Evolutionary conservation across 1,140 invertebrate species (phyloP).

Genomic region (Aporrectodea caliginosa): DNA sequence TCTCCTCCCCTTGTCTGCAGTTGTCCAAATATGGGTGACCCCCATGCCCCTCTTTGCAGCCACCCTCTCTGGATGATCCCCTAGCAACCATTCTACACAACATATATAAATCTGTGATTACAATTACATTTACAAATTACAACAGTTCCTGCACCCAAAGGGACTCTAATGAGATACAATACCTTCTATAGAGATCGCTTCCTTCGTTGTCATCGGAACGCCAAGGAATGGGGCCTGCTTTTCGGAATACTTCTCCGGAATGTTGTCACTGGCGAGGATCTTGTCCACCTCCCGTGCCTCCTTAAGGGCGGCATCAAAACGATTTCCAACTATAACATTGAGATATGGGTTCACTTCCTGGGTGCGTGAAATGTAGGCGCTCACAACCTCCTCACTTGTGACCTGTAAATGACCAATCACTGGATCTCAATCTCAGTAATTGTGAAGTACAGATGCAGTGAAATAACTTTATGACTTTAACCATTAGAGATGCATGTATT

Average conservation of each 20-base stretch:
- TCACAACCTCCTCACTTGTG: constrained; percentile 46
- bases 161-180: too few species aligned
- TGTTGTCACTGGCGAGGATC: constrained; percentile 36
- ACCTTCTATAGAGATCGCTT: constrained; percentile 51
- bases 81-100: not conserved
- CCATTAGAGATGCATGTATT: too few species aligned
- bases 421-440: too few species aligned
- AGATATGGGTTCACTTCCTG: constrained; percentile 44
- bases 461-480: too few species aligned
- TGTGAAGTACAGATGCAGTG: too few species aligned
- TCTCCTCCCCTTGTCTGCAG: too few species aligned
- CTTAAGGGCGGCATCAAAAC: constrained; percentile 45
- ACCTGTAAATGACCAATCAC: too few species aligned
- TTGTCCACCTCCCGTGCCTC: constrained; percentile 46
- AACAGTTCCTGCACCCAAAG: not conserved
- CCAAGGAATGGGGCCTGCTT: constrained; percentile 48
- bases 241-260: constrained; percentile 39
- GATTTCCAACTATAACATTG: constrained; percentile 45
- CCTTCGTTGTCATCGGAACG: constrained; percentile 53
- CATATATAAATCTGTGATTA: too few species aligned
- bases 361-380: constrained; percentile 43
- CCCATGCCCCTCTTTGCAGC: too few species aligned
- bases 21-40: too few species aligned
- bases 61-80: not conserved
- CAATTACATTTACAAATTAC: not conserved